Evolutionary conservation across 2,888 invertebrate species (phyloP).

Genomic region (Eupelmus urozonus): DNA sequence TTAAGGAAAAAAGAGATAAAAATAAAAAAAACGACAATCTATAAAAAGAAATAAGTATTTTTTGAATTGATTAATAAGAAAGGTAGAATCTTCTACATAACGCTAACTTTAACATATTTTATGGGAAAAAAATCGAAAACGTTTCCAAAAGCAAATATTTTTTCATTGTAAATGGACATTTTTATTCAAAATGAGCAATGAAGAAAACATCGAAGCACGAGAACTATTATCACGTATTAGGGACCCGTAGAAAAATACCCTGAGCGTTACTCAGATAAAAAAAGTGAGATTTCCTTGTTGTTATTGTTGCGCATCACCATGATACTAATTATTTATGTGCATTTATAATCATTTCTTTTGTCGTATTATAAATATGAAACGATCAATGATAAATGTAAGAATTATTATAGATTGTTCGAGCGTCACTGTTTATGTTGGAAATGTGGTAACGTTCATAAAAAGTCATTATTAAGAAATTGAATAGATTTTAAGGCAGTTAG

Average conservation of each 20-base stretch:
- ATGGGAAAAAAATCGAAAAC: too few species aligned
- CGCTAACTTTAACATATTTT: background rate
- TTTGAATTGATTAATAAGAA: too few species aligned
- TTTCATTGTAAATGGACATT: background rate
- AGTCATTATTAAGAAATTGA: background rate
- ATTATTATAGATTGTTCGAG: background rate
- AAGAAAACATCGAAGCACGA: background rate
- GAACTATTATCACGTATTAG: background rate
- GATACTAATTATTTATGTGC: constrained; percentile 35
- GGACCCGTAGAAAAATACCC: background rate
- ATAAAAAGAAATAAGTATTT: too few species aligned
- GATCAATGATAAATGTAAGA: background rate
- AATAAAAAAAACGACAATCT: too few species aligned
- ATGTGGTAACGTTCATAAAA: background rate
- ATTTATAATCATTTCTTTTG: constrained; percentile 5
- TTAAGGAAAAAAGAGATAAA: too few species aligned
- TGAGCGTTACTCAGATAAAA: background rate
- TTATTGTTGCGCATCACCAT: constrained; percentile 13
- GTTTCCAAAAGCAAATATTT: background rate
- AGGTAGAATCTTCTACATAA: background rate
- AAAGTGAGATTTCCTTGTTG: constrained; percentile 15
- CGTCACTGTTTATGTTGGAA: background rate
- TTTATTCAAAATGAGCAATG: background rate
- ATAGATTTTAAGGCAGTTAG: background rate
- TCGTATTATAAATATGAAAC: too few species aligned